Evolutionary conservation across 2,888 invertebrate genomes (phyloP), one percentile per base, ranked within the genome.

Genomic region (Xestobium rufovillosum): DNA sequence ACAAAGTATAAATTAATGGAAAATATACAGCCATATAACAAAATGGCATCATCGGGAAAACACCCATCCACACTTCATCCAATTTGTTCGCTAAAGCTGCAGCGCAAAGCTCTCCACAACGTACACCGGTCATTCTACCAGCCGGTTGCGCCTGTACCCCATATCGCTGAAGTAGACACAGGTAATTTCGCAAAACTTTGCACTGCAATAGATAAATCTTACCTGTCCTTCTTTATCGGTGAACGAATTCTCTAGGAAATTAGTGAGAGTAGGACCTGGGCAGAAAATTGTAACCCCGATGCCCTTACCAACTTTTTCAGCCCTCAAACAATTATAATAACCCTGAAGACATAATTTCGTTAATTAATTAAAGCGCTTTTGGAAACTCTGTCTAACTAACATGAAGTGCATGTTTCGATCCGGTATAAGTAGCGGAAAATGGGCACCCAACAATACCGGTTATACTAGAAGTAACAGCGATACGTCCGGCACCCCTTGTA

Each of bases 191-290:
- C n/a, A n/a, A n/a, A n/a, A n/a, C n/a, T n/a, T n/a, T n/a, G n/a
- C n/a, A n/a, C n/a, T n/a, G n/a, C n/a, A n/a, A n/a, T n/a, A n/a
- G n/a, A n/a, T 8, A 19, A 19, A 19, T 19, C 34, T 38, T 61
- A 78, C 80, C 65, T 76, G 65, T 37, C 77, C 78, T 2, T 60
- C 49, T 46, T 71, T 71, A 3, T 67, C 77, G 1, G 85, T 86
- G 53, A 82, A 85, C 43, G 80, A 73, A 53, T 78, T 73, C 19
- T 71, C 57, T 19, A 84, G 66, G 44, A 86, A 75, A 46, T 79
- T 74, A 0, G 84, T 82, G 54, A 78, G 78, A 10, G 79, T 72
- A 2, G 87, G 85, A 3, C 88, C 88, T 0, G 88, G 87, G 52
- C 85, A 84, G 19, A 83, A 66, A 27, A 85, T 56, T 1, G 80